Evolutionary conservation across 2,888 invertebrate species (phyloP), one percentile per base, ranked within the genome.

Genomic region (Bellardia pandia): DNA sequence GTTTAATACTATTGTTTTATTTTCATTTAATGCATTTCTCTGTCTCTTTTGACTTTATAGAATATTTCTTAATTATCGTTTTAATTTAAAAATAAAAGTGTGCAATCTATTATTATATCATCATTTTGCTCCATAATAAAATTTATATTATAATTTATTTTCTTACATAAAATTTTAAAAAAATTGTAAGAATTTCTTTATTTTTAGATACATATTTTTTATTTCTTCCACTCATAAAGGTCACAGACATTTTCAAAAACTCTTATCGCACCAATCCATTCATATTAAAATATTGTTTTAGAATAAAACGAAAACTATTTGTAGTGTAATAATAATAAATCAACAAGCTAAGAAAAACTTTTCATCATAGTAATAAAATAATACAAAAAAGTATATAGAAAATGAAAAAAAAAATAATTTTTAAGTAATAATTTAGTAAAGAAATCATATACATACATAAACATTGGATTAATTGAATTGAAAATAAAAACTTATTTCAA

Each of bases 41-140:
- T 64, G 14, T 56, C 11, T 13, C 42, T 68, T 7, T 56, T 76
- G 60, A 82, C 37, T 76, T 64, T 48, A 40, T 30, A 58, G 23
- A 48, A 2, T 58, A 51, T 58, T 62, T 74, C 56, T 66, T 56
- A 48, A 60, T 64, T 76, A 45, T 81, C 48, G 33, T 81, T 81
- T 76, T 56, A 72, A 74, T 81, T 64, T 77, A 81, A 72, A 77
- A 30, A 40, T 72, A 62, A 48, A 56, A 80, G 69, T 87, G 87
- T 87, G 87, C 87, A 87, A 87, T 87, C 45, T 77, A 72, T 77
- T 64, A 77, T 83, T 77, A 71, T 51, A 62, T 76, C 42, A 56
- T 64, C 3, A n/a, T 64, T 58, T 77, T 82, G 60, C 64, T 58
- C 74, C n/a, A 51, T 78, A 79, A 74, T 69, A 69, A 74, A 76